phyloP scores from a whole-genome alignment of 1,140 invertebrate species.

The Halyomorpha halys region DNA sequence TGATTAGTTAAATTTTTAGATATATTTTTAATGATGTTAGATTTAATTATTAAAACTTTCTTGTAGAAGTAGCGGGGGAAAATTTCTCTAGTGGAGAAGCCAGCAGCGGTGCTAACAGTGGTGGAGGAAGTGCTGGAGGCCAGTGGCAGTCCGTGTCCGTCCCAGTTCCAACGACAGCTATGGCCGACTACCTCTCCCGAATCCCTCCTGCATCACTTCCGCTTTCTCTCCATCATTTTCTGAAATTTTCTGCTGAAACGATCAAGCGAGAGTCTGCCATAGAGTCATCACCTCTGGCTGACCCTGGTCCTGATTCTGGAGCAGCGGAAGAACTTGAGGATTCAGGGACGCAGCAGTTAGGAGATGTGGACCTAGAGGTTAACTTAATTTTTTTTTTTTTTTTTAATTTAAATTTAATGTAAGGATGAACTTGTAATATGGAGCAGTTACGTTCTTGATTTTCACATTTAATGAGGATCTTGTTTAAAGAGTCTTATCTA shows the following conservation, averaged over 20 bases:
- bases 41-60: too few species aligned
- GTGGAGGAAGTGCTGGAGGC: conserved; percentile 34
- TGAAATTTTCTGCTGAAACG: conserved; percentile 69
- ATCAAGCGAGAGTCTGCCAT: conserved; percentile 57
- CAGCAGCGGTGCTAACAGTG: conserved; percentile 40
- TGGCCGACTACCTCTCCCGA: conserved; percentile 70
- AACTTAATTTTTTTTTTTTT: too few species aligned
- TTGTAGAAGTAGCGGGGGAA: neutral
- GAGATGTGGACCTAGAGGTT: neutral
- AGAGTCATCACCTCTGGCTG: conserved; percentile 41
- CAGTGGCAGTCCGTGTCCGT: conserved; percentile 55
- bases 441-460: too few species aligned
- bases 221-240: conserved; percentile 65
- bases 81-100: conserved; percentile 27
- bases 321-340: conserved; percentile 19
- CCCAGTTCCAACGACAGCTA: conserved; percentile 53
- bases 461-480: too few species aligned
- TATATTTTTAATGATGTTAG: too few species aligned
- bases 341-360: neutral
- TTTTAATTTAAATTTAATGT: too few species aligned
- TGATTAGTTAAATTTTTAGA: too few species aligned
- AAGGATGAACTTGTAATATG: too few species aligned
- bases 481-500: too few species aligned
- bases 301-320: conserved; percentile 35
- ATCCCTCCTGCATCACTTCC: conserved; percentile 59